Evolutionary conservation across 2,113 vertebrate genomes (phyloP).

Genomic region (Pangasianodon hypophthalmus): DNA sequence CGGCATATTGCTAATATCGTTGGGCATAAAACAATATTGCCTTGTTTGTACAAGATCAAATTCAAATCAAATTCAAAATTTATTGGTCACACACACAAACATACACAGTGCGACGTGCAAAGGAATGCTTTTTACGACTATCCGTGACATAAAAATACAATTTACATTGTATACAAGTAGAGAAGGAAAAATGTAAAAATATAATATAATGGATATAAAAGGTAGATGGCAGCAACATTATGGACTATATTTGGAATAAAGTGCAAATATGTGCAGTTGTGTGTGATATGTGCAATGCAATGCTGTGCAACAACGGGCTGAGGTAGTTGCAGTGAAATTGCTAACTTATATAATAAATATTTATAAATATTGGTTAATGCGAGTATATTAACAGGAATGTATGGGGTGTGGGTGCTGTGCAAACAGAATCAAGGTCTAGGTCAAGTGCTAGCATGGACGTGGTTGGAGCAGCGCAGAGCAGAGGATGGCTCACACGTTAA

Average conservation of each 20-base stretch:
- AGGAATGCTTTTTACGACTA: neutral
- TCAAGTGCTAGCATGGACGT: neutral
- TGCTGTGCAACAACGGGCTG: neutral
- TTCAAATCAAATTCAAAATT: neutral
- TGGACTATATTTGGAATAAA: neutral
- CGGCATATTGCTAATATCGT: neutral
- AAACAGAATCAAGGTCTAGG: neutral
- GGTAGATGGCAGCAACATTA: neutral
- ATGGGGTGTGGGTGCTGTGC: neutral
- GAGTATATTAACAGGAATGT: neutral
- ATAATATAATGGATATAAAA: neutral
- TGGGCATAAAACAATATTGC: neutral
- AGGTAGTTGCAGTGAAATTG: neutral
- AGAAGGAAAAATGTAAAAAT: neutral
- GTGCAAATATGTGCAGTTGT: no score
- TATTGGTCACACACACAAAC: neutral
- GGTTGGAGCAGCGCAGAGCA: neutral
- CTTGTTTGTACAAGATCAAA: neutral
- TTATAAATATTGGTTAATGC: neutral
- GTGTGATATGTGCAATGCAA: no score
- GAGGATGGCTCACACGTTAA: neutral
- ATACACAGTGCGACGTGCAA: neutral
- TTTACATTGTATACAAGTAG: neutral
- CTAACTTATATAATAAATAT: neutral
- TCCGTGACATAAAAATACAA: neutral